Percentiles rank a stretch among this genome's conserved stretches.
These are phyloP conservation scores for Cladopsammia gracilis DNA, from an alignment of 64 coral and sea anemone genomes.

Conservation along the genomic window DNA sequence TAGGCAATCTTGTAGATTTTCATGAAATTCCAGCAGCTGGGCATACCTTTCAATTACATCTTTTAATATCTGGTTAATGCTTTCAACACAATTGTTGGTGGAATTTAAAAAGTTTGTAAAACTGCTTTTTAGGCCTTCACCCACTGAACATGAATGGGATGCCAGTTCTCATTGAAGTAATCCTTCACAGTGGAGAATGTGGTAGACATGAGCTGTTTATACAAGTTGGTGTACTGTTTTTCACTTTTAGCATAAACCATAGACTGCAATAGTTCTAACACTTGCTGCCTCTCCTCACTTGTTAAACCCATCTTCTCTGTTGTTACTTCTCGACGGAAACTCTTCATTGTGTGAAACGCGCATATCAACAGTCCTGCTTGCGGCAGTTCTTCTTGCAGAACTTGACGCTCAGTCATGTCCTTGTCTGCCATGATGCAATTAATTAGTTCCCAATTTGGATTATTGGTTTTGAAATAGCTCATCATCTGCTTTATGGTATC, in stretches of 20 bases:
- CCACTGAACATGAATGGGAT: constrained; percentile 53
- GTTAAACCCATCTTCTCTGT: too few relatives aligned
- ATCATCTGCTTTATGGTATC: constrained; percentile 61
- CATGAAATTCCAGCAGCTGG: too few relatives aligned
- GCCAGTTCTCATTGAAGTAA: too few relatives aligned
- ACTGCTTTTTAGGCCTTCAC: constrained; percentile 35
- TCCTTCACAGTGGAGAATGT: constrained; percentile 50
- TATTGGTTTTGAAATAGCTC: too few relatives aligned
- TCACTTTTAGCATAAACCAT: constrained; percentile 45
- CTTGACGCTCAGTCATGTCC: too few relatives aligned
- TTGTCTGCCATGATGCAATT: constrained; percentile 66
- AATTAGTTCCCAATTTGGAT: constrained; percentile 29
- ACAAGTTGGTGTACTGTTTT: neutral
- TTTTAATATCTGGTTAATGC: constrained; percentile 73
- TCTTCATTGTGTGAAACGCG: constrained; percentile 52
- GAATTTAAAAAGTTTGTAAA: too few relatives aligned
- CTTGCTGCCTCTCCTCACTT: constrained; percentile 49
- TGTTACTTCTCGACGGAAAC: constrained; percentile 44
- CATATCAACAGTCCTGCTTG: constrained; percentile 65
- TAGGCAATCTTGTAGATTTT: too few relatives aligned
- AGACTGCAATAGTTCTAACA: too few relatives aligned
- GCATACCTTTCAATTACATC: constrained; percentile 42
- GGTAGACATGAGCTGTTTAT: too few relatives aligned
- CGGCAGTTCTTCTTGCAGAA: too few relatives aligned
- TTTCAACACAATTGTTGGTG: constrained; percentile 56